Conservation (phyloP, 2,888 invertebrate species). For the Alviniconcha strummeri region DNA sequence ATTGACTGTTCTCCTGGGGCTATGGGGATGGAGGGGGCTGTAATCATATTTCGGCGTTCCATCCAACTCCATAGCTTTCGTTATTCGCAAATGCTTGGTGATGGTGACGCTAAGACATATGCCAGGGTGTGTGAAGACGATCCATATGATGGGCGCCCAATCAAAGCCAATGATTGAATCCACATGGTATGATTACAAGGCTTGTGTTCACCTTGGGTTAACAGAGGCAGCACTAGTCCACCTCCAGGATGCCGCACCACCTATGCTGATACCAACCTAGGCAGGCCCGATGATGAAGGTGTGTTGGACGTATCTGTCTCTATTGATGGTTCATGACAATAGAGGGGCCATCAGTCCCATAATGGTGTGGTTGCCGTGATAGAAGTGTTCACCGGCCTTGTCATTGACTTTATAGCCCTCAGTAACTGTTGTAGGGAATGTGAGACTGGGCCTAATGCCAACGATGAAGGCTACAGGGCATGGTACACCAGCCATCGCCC, state of each 20-base stretch:
- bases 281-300: neutral
- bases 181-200: slow-evolving; percentile 17
- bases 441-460: neutral
- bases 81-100: neutral
- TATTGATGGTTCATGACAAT: slow-evolving; percentile 10
- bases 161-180: neutral
- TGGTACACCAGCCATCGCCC: neutral
- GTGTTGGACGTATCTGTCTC: neutral
- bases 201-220: neutral
- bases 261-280: neutral
- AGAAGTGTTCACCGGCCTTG: neutral
- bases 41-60: neutral
- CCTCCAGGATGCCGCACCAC: neutral
- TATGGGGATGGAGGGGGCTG: neutral
- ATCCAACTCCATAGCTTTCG: neutral
- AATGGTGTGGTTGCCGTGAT: slow-evolving; percentile 16
- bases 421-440: slow-evolving; percentile 12
- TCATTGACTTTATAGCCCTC: slow-evolving; percentile 9
- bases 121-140: neutral
- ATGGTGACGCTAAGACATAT: neutral
- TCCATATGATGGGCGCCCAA: neutral
- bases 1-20: neutral
- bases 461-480: neutral
- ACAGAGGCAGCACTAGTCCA: slow-evolving; percentile 10
- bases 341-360: neutral